These are phyloP conservation scores for Catamblyrhynchus diadema DNA, from an alignment of 2,797 vertebrate genomes.

Conservation along the genomic window DNA sequence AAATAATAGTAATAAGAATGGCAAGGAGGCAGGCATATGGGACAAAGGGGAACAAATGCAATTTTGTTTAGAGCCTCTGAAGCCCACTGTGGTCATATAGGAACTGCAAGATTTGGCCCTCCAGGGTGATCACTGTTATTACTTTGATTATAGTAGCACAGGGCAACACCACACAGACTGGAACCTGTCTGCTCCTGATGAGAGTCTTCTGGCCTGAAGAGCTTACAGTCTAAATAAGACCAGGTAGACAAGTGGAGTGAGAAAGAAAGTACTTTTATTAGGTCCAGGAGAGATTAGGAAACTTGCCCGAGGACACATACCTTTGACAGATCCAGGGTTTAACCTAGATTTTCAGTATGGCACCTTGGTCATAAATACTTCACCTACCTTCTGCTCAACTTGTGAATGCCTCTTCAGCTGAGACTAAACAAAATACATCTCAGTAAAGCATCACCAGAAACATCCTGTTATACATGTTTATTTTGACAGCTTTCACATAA, in stretches of 20 bases:
- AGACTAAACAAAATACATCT: neutral
- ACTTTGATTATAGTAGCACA: conserved; percentile 19
- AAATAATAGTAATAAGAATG: neutral
- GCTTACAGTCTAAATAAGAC: conserved; percentile 2
- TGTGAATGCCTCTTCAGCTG: neutral
- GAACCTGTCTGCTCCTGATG: neutral
- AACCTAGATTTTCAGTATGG: conserved; percentile 13
- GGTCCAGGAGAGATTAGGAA: neutral
- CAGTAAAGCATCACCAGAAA: neutral
- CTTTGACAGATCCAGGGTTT: neutral
- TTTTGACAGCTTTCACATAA: neutral
- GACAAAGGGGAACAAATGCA: neutral
- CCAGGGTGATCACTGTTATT: conserved; percentile 14
- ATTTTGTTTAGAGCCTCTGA: neutral
- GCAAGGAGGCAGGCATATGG: neutral
- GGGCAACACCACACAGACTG: neutral
- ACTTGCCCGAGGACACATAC: conserved; percentile 3
- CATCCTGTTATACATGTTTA: neutral
- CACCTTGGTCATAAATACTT: neutral
- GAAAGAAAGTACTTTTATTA: conserved; percentile 17
- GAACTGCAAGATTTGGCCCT: conserved; percentile 6
- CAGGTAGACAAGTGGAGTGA: conserved; percentile 39
- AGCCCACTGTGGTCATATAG: neutral
- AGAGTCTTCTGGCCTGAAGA: neutral
- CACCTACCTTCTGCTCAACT: neutral